Evolutionary conservation across 2,113 vertebrate species (phyloP).

Genomic region (Istiophorus platypterus): DNA sequence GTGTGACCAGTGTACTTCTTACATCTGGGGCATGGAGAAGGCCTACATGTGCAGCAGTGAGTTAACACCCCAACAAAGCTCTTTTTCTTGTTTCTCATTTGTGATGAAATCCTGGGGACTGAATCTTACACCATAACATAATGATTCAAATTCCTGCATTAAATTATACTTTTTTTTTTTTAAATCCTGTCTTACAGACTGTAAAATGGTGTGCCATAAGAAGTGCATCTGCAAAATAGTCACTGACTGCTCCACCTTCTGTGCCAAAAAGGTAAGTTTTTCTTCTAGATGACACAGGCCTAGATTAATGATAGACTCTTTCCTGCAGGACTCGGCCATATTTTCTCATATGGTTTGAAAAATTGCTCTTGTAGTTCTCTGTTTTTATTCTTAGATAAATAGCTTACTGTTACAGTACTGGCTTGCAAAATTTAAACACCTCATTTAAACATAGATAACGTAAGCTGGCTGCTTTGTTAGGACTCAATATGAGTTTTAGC

Average conservation of each 20-base stretch:
- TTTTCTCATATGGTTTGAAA: not conserved
- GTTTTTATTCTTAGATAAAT: not conserved
- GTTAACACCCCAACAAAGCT: slow-evolving; percentile 49
- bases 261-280: slow-evolving; percentile 85
- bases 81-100: not conserved
- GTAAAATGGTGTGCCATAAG: slow-evolving; percentile 98
- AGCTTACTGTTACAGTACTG: not conserved
- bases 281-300: not conserved
- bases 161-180: not conserved
- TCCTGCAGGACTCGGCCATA: too few relatives aligned
- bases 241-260: slow-evolving; percentile 87
- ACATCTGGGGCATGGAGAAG: slow-evolving; percentile 99
- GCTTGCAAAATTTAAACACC: not conserved
- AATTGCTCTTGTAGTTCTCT: not conserved
- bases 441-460: not conserved
- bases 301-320: not conserved
- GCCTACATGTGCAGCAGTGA: slow-evolving; percentile 95
- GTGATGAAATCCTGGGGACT: not conserved
- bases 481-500: not conserved
- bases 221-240: slow-evolving; percentile 93
- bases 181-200: slow-evolving; percentile 81
- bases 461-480: not conserved
- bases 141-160: not conserved
- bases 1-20: slow-evolving; percentile 93
- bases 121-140: not conserved